These are phyloP conservation scores for Remorina albescens DNA, from an alignment of 2,797 vertebrate species.

Conservation along the genomic window DNA sequence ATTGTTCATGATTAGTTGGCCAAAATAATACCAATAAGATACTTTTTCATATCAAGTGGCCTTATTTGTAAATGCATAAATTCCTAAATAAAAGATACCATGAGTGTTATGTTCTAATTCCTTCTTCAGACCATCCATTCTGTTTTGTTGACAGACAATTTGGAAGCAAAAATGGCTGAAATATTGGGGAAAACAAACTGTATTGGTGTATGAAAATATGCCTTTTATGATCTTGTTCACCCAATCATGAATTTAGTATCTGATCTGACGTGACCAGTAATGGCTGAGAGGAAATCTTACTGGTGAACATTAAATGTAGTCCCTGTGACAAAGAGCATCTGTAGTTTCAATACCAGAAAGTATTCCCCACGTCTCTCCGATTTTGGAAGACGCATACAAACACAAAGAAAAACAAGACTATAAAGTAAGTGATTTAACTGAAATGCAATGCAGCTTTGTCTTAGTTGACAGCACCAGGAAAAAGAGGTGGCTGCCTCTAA, in stretches of 20 bases:
- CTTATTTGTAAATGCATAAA: background rate
- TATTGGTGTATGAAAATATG: background rate
- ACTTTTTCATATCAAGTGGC: too few relatives aligned
- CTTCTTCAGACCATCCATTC: background rate
- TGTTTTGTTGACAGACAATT: constrained; percentile 6
- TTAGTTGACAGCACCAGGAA: background rate
- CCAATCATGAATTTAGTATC: background rate
- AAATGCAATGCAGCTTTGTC: background rate
- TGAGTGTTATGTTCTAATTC: background rate
- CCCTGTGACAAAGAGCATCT: background rate
- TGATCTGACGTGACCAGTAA: background rate
- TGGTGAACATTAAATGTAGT: background rate
- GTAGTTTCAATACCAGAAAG: background rate
- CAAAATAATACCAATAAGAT: too few relatives aligned
- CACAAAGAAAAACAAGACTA: background rate
- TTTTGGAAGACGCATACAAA: background rate
- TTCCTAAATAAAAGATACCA: background rate
- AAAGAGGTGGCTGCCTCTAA: background rate
- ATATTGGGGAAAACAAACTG: background rate
- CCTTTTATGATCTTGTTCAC: background rate
- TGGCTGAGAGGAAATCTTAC: too few relatives aligned
- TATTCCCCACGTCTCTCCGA: background rate
- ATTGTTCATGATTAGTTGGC: too few relatives aligned
- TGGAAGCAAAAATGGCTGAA: background rate
- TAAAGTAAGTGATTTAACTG: background rate